Percentiles rank a stretch among this genome's conserved stretches.
phyloP scores from a whole-genome alignment of 1,140 invertebrate genomes.

The Nilaparvata lugens region DNA sequence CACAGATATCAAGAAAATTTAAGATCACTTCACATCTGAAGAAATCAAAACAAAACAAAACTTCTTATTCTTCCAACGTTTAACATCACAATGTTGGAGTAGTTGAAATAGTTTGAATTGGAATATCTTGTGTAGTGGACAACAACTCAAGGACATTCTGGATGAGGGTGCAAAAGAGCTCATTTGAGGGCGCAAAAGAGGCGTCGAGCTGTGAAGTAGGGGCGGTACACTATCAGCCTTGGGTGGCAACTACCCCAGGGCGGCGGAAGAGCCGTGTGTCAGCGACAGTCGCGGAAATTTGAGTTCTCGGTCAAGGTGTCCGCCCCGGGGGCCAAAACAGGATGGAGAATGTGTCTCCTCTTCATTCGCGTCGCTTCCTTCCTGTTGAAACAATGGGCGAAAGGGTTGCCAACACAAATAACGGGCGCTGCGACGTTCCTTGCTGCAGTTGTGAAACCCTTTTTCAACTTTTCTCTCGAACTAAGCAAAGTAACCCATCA shows the following conservation, averaged over 20 bases:
- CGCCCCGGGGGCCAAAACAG: background rate
- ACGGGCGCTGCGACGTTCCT: background rate
- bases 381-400: background rate
- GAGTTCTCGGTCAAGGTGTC: background rate
- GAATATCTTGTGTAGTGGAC: no score
- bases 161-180: no score
- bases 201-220: background rate
- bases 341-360: no score
- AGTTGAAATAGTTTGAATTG: no score
- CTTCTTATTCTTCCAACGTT: no score
- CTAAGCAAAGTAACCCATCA: no score
- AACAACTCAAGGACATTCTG: no score
- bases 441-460: background rate
- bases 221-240: background rate
- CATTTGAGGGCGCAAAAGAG: background rate
- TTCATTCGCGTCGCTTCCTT: background rate
- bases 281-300: slow-evolving; percentile 4
- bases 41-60: no score
- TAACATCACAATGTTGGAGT: no score
- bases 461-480: background rate
- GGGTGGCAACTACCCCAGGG: background rate
- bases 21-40: no score
- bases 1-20: no score
- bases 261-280: background rate
- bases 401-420: background rate